A percentile compares a stretch with the other conserved stretches of the same genome.
Conservation (phyloP, 2,888 invertebrate species). For the Chesias legatella region DNA sequence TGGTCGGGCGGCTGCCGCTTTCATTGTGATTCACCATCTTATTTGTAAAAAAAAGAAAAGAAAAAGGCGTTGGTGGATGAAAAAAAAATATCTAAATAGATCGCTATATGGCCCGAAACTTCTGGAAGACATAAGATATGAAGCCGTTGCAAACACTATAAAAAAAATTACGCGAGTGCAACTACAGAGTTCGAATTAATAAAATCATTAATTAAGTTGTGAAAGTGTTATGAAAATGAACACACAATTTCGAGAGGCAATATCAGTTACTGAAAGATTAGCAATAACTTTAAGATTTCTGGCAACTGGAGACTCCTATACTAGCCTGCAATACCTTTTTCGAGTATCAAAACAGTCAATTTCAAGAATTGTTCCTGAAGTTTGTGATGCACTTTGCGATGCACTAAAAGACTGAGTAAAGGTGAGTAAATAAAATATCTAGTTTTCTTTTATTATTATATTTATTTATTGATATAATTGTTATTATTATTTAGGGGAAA, state of each 20-base stretch:
- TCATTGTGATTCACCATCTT: conserved; percentile 15
- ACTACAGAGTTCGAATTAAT: conserved; percentile 8
- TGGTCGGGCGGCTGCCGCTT: conserved; percentile 19
- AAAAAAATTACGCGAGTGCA: conserved; percentile 25
- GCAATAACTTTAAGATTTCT: conserved; percentile 17
- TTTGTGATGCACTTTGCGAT: conserved; percentile 9
- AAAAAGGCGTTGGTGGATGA: conserved; percentile 19
- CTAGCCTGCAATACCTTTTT: too few species aligned
- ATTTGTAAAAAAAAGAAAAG: conserved; percentile 10
- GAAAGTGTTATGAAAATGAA: conserved; percentile 11
- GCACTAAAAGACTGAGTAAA: too few species aligned
- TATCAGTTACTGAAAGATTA: conserved; percentile 11
- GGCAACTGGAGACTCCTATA: too few species aligned
- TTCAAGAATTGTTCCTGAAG: conserved; percentile 9
- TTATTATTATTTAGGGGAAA: too few species aligned
- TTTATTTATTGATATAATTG: too few species aligned
- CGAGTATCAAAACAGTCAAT: too few species aligned
- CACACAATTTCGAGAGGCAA: conserved; percentile 10
- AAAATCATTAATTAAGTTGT: conserved; percentile 10
- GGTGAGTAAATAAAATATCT: too few species aligned
- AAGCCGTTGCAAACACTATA: conserved; percentile 31
- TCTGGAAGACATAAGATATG: conserved; percentile 15
- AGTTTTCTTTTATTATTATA: too few species aligned
- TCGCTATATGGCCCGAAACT: conserved; percentile 17
- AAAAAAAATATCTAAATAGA: conserved; percentile 23